Base-by-base conservation (phyloP, 1,140 invertebrate genomes). In the Pseudobourletiella spinata region DNA sequence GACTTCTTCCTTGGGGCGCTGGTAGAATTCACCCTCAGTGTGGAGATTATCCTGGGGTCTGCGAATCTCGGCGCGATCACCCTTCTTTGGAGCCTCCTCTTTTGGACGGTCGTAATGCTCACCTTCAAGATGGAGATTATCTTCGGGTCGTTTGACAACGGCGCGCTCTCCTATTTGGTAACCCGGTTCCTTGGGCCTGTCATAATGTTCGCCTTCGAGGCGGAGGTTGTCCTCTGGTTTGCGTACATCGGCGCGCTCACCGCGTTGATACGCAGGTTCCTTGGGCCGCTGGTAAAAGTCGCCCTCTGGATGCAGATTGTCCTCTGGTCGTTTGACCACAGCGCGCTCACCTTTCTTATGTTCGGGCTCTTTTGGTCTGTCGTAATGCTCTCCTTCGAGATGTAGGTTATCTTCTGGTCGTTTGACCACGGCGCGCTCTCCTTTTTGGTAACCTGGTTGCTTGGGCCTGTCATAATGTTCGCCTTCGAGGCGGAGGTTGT, bases 401-500 rank as follows among this genome's bases (percentile, higher is more conserved):
- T 1, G 74, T 66, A 63, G 68, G 63, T 66, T 68, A 44, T 72
- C 72, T 35, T 62, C 61, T 44, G 64, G 67, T 16, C 73, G 74
- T 3, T 78, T 75, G 0, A 75, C 71, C 0, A 66, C 74, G 35
- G 77, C 73, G 43, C 75, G 69, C 43, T 80, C 79, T 1, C 73
- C 73, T 59, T 44, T 57, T 20, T 25, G 63, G 1, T 30, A 55
- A 26, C 20, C 57, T 30, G 29, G 63, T 70, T 43, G 44, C 24
- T 65, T 69, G n/a, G 66, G 32, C 22, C 44, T 15, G 1, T 56
- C 42, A 26, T 63, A 57, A 15, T 64, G 32, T 43, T 39, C 6
- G 52, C 79, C 79, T 74, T 84, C 74, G 62, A 79, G 74, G 68
- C 74, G 79, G 0, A 85, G 69, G 70, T 85, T 86, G 73, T 84